phyloP scores from a whole-genome alignment of 1,140 invertebrate species.

The Sinella curviseta region DNA sequence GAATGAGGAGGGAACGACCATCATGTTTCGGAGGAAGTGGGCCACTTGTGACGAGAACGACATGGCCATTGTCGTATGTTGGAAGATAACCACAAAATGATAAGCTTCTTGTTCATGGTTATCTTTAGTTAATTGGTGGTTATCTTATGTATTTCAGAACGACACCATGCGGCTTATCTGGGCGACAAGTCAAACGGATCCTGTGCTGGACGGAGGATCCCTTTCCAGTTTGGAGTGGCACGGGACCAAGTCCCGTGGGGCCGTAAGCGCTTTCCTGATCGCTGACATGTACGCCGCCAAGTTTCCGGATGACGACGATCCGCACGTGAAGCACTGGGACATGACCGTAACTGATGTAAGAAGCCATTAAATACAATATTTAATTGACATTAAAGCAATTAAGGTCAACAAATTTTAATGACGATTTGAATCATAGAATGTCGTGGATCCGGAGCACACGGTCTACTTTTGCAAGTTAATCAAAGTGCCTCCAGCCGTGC shows the following conservation, averaged over 20 bases:
- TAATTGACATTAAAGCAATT: no score
- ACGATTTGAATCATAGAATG: no score
- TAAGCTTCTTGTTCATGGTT: no score
- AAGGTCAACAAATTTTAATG: no score
- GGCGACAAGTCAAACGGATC: slow-evolving; percentile 69
- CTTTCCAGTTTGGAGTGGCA: slow-evolving; percentile 59
- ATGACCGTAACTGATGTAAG: slow-evolving; percentile 71
- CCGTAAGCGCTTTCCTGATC: slow-evolving; percentile 65
- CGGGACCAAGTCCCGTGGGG: slow-evolving; percentile 63
- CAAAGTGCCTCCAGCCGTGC: slow-evolving; percentile 67
- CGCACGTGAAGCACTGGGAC: slow-evolving; percentile 66
- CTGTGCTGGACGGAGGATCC: slow-evolving; percentile 57
- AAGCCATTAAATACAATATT: no score
- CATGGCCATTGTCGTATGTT: slow-evolving; percentile 61
- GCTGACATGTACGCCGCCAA: slow-evolving; percentile 50
- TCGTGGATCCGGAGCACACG: slow-evolving; percentile 56
- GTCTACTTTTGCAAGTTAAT: slow-evolving; percentile 85
- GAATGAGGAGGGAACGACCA: slow-evolving; percentile 74
- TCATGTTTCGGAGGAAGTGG: slow-evolving; percentile 71
- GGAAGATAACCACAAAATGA: no score
- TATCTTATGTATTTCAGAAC: no score
- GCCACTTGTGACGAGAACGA: slow-evolving; percentile 79
- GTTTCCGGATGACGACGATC: slow-evolving; percentile 57
- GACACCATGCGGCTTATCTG: slow-evolving; percentile 76
- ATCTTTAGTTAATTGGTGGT: no score